Percentiles rank a stretch among this genome's conserved stretches.
These are phyloP conservation scores for Scalopus aquaticus DNA, from an alignment of 2,113 vertebrate genomes.

Conservation along the genomic window DNA sequence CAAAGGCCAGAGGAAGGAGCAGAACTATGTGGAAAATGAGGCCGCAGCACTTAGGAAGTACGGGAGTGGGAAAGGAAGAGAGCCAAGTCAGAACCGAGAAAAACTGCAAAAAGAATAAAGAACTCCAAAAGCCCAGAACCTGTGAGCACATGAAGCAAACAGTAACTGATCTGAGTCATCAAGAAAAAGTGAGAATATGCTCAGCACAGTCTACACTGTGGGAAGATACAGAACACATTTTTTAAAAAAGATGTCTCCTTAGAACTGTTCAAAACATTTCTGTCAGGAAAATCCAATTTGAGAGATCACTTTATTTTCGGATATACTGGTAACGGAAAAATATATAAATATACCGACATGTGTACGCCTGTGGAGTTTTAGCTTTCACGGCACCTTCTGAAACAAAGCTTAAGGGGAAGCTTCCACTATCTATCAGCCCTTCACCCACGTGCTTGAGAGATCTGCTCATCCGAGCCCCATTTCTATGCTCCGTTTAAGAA, in stretches of 20 bases:
- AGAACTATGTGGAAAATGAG: too few relatives aligned
- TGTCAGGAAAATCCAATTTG: not conserved
- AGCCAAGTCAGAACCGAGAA: not conserved
- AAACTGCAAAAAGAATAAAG: not conserved
- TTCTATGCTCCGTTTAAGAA: slow-evolving; percentile 36
- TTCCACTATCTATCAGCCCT: rapidly evolving
- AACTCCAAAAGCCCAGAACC: not conserved
- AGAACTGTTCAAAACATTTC: not conserved
- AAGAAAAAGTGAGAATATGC: not conserved
- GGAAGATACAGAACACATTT: not conserved
- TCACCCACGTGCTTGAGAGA: not conserved
- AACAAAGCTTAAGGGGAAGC: not conserved
- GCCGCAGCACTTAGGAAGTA: not conserved
- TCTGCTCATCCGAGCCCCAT: slow-evolving; percentile 23
- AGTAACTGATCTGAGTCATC: not conserved
- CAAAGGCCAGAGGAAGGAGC: not conserved
- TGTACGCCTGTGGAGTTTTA: too few relatives aligned
- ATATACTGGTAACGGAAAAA: not conserved
- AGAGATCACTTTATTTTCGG: not conserved
- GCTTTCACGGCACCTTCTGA: not conserved
- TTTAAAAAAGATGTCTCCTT: not conserved
- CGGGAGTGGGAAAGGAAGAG: not conserved
- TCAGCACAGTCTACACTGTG: not conserved
- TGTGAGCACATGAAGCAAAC: not conserved
- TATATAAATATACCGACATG: not conserved